A percentile compares a stretch with the other conserved stretches of the same genome.
Conservation (phyloP, 2,797 vertebrate genomes). For the Malacoctenus gilli region DNA sequence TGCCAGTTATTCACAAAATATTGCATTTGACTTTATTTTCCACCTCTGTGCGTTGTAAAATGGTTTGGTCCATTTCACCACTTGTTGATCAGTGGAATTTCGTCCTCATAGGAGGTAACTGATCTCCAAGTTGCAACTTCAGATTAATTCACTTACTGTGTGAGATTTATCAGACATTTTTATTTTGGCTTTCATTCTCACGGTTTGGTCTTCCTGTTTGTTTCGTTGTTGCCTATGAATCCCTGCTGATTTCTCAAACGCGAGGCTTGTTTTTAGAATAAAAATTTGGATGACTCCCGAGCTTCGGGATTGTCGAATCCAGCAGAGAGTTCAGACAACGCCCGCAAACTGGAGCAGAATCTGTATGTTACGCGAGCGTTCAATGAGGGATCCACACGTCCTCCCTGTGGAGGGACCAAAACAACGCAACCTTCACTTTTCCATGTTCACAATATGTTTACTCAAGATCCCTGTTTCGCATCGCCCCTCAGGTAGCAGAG, state of each 20-base stretch:
- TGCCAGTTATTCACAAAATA: no score
- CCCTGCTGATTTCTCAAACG: conserved; percentile 19
- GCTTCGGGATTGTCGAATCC: conserved; percentile 22
- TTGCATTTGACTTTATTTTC: no score
- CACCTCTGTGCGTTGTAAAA: no score
- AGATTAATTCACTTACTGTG: no score
- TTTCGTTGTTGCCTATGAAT: conserved; percentile 44
- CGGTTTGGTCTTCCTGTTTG: conserved; percentile 18
- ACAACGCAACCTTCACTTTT: conserved; percentile 30
- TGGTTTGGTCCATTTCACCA: no score
- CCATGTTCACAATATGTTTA: conserved; percentile 29
- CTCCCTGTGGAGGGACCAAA: conserved; percentile 24
- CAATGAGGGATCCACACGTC: conserved; percentile 11
- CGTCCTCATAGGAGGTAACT: no score
- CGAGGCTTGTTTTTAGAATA: conserved; percentile 12
- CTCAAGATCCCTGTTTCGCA: conserved; percentile 20
- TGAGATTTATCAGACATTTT: no score
- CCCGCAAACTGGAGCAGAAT: conserved; percentile 12
- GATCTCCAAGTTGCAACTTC: no score
- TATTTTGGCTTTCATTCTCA: no score
- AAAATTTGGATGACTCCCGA: conserved; percentile 10
- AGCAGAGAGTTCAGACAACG: conserved; percentile 15
- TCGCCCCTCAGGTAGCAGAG: conserved; percentile 3
- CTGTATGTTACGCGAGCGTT: conserved; percentile 31
- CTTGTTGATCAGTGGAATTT: no score